Conservation (phyloP, 2,888 invertebrate genomes). For the Campaea margaritaria region DNA sequence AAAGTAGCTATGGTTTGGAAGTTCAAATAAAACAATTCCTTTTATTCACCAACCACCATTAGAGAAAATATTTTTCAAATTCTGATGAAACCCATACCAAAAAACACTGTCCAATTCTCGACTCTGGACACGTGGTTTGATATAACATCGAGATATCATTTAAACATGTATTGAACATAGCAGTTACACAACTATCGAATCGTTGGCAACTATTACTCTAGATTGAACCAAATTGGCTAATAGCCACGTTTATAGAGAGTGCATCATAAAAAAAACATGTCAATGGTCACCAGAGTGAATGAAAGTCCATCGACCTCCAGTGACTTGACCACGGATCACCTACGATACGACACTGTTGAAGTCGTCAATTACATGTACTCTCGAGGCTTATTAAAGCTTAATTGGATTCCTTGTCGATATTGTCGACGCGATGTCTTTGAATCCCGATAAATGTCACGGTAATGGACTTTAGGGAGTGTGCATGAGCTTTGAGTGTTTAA, state of each 20-base stretch:
- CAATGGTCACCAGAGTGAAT: constrained; percentile 53
- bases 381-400: constrained; percentile 31
- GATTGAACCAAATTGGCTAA: constrained; percentile 59
- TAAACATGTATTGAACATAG: constrained; percentile 26
- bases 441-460: constrained; percentile 38
- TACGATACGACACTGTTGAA: constrained; percentile 51
- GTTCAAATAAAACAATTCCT: no score
- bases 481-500: no score
- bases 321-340: constrained; percentile 69
- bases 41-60: no score
- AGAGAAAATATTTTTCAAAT: no score
- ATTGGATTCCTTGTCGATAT: constrained; percentile 37
- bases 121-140: neutral
- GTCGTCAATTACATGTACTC: constrained; percentile 59
- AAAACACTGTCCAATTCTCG: no score
- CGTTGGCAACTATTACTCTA: constrained; percentile 42
- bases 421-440: constrained; percentile 30
- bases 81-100: no score
- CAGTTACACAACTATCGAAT: constrained; percentile 42
- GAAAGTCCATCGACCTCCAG: constrained; percentile 62
- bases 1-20: no score
- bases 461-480: constrained; percentile 10
- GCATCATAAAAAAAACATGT: constrained; percentile 52
- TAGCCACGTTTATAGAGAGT: constrained; percentile 48
- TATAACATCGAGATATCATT: neutral